phyloP scores from a whole-genome alignment of 2,113 vertebrate genomes.

The Girardinichthys multiradiatus region DNA sequence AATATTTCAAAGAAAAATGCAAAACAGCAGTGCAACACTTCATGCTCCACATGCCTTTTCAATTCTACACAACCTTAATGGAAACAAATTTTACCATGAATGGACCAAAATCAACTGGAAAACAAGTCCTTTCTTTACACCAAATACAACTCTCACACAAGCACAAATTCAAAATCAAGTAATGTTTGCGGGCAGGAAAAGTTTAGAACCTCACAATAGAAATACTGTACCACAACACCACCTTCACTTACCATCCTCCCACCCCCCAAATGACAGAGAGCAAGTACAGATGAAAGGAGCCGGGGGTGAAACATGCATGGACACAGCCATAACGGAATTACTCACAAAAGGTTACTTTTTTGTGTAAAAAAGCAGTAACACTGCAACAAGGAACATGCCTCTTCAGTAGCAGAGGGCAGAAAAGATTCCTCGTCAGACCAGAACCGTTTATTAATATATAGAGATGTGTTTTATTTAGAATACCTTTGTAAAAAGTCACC shows the following conservation, averaged over 20 bases:
- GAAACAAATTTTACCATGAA: neutral
- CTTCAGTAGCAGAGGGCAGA: slow-evolving; percentile 41
- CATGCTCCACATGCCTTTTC: neutral
- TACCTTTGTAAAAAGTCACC: slow-evolving; percentile 86
- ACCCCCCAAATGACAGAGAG: slow-evolving; percentile 4
- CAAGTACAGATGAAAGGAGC: slow-evolving; percentile 25
- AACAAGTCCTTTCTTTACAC: neutral
- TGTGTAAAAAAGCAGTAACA: neutral
- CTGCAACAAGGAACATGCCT: slow-evolving; percentile 7
- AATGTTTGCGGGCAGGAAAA: slow-evolving; percentile 43
- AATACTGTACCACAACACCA: slow-evolving; percentile 40
- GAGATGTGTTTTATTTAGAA: slow-evolving; percentile 82
- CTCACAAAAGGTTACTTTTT: slow-evolving; percentile 19
- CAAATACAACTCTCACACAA: slow-evolving; percentile 38
- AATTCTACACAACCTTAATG: neutral
- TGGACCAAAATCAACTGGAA: slow-evolving; percentile 14
- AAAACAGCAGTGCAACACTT: slow-evolving; percentile 46
- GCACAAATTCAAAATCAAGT: slow-evolving; percentile 2
- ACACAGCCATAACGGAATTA: slow-evolving; percentile 32
- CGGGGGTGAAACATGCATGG: slow-evolving; percentile 35
- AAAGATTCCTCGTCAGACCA: slow-evolving; percentile 78
- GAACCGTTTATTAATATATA: slow-evolving; percentile 85
- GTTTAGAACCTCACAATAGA: slow-evolving; percentile 21
- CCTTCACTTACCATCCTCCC: slow-evolving; percentile 28
- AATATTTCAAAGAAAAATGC: slow-evolving; percentile 49